Conservation (phyloP, 2,888 invertebrate species). For the Sclerodermus sp. region DNA sequence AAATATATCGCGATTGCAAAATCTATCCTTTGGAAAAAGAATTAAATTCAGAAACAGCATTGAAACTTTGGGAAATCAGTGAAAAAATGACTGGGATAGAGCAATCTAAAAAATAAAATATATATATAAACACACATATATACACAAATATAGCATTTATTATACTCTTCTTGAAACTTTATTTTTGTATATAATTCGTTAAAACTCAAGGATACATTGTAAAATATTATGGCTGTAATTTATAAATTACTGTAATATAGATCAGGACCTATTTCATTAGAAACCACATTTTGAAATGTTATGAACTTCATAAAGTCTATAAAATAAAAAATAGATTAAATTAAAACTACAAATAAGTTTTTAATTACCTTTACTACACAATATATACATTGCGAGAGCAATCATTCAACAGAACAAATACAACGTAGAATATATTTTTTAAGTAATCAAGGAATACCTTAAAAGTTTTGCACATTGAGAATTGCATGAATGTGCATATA, state of each 20-base stretch:
- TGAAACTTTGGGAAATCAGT: conserved; percentile 72
- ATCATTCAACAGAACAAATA: too few relatives aligned
- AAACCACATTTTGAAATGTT: too few relatives aligned
- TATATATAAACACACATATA: not conserved
- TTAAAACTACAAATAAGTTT: not conserved
- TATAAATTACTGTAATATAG: not conserved
- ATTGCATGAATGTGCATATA: too few relatives aligned
- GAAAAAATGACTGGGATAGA: conserved; percentile 59
- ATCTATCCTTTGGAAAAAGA: conserved; percentile 65
- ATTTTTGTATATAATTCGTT: not conserved
- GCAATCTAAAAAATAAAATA: conserved; percentile 7
- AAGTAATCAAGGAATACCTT: too few relatives aligned
- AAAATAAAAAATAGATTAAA: not conserved
- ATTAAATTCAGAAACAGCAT: conserved; percentile 66
- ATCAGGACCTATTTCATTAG: too few relatives aligned
- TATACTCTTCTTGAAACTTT: not conserved
- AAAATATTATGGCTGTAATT: not conserved
- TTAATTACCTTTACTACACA: too few relatives aligned
- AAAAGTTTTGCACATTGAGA: too few relatives aligned
- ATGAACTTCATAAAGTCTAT: not conserved
- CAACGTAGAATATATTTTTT: too few relatives aligned
- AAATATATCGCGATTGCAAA: conserved; percentile 75
- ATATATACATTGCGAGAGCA: too few relatives aligned
- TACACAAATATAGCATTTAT: not conserved
- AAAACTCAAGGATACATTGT: not conserved